These are phyloP conservation scores for Eulemur rubriventer DNA, from an alignment of 2,797 vertebrate species.

Conservation along the genomic window DNA sequence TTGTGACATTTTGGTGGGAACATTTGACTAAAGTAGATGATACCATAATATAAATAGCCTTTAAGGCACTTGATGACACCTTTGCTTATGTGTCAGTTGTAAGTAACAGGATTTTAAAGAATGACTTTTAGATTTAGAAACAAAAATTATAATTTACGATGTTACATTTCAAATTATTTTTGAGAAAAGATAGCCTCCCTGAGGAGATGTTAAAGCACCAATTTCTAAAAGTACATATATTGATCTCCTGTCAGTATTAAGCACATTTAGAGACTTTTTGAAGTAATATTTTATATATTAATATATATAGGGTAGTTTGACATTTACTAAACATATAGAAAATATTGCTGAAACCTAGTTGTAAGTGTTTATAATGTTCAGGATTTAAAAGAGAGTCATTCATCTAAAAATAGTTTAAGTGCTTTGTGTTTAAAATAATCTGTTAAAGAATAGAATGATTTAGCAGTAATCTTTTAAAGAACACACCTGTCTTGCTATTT, in stretches of 20 bases:
- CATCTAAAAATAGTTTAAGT: constrained; percentile 13
- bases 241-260: neutral
- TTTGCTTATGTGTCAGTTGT: neutral
- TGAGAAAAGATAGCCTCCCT: neutral
- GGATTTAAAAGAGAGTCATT: constrained; percentile 4
- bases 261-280: neutral
- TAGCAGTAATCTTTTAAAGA: constrained; percentile 1
- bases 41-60: neutral
- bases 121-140: constrained; percentile 43
- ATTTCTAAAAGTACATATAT: constrained; percentile 34
- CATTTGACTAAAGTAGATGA: neutral
- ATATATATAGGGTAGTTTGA: neutral
- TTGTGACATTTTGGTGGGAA: neutral
- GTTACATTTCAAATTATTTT: constrained; percentile 1
- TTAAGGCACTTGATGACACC: neutral
- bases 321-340: neutral
- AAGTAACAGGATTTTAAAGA: neutral
- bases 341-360: neutral
- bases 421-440: constrained; percentile 27
- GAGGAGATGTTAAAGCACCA: constrained; percentile 37
- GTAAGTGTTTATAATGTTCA: neutral
- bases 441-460: neutral
- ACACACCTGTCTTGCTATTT: neutral
- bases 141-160: constrained; percentile 2
- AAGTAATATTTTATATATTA: neutral